Percentiles rank a stretch among this genome's conserved stretches.
phyloP scores from a whole-genome alignment of 2,888 invertebrate species.

The Eupithecia inturbata region DNA sequence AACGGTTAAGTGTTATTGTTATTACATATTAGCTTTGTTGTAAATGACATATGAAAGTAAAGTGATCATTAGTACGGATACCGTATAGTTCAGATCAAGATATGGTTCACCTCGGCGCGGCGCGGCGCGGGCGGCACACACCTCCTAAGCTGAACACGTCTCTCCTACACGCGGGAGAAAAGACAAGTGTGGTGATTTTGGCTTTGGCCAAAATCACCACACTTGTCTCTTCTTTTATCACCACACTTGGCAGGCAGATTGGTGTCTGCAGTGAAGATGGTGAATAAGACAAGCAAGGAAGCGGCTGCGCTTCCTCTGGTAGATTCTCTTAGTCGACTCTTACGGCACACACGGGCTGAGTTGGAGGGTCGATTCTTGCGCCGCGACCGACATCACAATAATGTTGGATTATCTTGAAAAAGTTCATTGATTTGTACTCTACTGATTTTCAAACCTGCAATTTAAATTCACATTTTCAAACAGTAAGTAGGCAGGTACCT shows the following conservation, averaged over 20 bases:
- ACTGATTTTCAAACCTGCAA: not conserved
- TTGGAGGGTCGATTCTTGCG: too few species aligned
- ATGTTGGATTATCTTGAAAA: not conserved
- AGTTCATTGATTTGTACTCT: not conserved
- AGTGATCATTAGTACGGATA: not conserved
- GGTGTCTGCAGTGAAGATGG: too few species aligned
- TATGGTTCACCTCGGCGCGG: not conserved
- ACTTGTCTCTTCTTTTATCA: too few species aligned
- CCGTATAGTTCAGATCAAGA: not conserved
- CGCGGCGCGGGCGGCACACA: too few species aligned
- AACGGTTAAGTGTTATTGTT: conserved; percentile 12
- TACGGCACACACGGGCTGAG: too few species aligned
- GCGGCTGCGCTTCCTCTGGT: too few species aligned
- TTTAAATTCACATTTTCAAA: not conserved
- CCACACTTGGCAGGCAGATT: too few species aligned
- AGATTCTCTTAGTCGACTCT: too few species aligned
- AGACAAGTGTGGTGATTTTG: too few species aligned
- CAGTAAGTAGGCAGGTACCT: not conserved
- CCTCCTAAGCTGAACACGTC: too few species aligned
- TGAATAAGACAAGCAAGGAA: not conserved
- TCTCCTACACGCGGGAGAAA: too few species aligned
- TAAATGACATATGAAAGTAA: not conserved
- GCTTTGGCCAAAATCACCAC: too few species aligned
- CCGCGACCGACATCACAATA: not conserved
- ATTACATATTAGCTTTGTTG: conserved; percentile 6